Percentiles rank a stretch among this genome's conserved stretches.
Conservation (phyloP, 1,140 invertebrate species). For the Sycophila sp. region DNA sequence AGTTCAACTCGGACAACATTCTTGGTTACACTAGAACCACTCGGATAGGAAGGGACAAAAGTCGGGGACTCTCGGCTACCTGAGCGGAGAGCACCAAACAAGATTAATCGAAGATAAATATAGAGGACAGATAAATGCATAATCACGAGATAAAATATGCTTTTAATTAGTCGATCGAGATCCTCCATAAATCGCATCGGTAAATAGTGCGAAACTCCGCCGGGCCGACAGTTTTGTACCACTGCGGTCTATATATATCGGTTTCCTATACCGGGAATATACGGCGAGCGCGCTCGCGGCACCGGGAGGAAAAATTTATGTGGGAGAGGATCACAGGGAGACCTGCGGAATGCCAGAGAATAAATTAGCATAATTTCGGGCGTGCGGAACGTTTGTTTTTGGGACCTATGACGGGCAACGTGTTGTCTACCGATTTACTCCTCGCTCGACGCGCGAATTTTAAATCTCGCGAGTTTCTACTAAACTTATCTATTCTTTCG, state of each 20-base stretch:
- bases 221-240: slow-evolving; percentile 26
- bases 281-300: too few species aligned
- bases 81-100: slow-evolving; percentile 24
- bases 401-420: slow-evolving; percentile 8
- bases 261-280: neutral
- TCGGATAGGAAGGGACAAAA: neutral
- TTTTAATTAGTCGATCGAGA: slow-evolving; percentile 40
- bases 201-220: slow-evolving; percentile 34
- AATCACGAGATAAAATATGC: slow-evolving; percentile 36
- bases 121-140: slow-evolving; percentile 21
- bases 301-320: slow-evolving; percentile 35
- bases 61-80: slow-evolving; percentile 26
- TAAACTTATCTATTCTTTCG: too few species aligned
- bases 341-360: slow-evolving; percentile 27
- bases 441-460: slow-evolving; percentile 6
- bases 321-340: slow-evolving; percentile 35
- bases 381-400: slow-evolving; percentile 31
- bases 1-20: slow-evolving; percentile 34
- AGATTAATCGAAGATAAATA: slow-evolving; percentile 41
- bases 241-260: neutral
- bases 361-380: slow-evolving; percentile 38
- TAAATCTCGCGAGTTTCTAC: too few species aligned
- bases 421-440: slow-evolving; percentile 3
- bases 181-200: slow-evolving; percentile 27
- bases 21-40: slow-evolving; percentile 22